These are phyloP conservation scores for Drosophila flavopinicola DNA, from an alignment of 2,888 invertebrate species.

Conservation along the genomic window DNA sequence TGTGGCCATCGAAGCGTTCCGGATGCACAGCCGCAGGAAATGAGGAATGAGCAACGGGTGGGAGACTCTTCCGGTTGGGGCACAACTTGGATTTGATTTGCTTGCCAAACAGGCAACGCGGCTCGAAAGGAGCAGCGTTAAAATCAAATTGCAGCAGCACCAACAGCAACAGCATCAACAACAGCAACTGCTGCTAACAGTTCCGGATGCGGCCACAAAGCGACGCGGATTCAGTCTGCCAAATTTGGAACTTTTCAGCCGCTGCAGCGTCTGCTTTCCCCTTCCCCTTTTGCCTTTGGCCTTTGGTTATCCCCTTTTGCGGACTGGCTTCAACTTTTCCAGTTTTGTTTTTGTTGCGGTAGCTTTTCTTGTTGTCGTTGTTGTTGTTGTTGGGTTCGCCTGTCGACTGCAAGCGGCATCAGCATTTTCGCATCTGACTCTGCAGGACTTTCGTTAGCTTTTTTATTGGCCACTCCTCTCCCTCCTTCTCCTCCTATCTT, in stretches of 20 bases:
- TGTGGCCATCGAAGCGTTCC: constrained; percentile 35
- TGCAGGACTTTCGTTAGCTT: constrained; percentile 52
- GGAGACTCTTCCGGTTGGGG: constrained; percentile 18
- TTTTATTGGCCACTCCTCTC: constrained; percentile 55
- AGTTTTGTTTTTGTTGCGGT: constrained; percentile 67
- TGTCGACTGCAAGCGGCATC: constrained; percentile 55
- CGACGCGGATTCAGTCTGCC: constrained; percentile 54
- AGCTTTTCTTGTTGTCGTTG: constrained; percentile 23
- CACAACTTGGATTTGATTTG: constrained; percentile 27
- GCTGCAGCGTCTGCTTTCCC: constrained; percentile 5
- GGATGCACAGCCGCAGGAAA: constrained; percentile 20
- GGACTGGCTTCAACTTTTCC: constrained; percentile 53
- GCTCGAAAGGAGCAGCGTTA: constrained; percentile 52
- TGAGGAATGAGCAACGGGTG: constrained; percentile 1
- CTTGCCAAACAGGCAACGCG: constrained; percentile 32
- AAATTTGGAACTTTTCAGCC: constrained; percentile 65
- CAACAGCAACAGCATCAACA: constrained; percentile 43
- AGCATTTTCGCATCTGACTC: constrained; percentile 58
- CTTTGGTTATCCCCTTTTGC: constrained; percentile 4
- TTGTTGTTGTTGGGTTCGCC: constrained; percentile 32
- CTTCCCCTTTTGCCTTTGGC: constrained; percentile 9
- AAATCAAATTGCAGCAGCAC: constrained; percentile 60
- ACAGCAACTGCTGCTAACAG: constrained; percentile 53
- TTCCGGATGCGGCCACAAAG: constrained; percentile 50
- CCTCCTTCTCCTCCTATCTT: neutral